Conservation (phyloP, 1,140 invertebrate species). For the Meteorus sp. region DNA sequence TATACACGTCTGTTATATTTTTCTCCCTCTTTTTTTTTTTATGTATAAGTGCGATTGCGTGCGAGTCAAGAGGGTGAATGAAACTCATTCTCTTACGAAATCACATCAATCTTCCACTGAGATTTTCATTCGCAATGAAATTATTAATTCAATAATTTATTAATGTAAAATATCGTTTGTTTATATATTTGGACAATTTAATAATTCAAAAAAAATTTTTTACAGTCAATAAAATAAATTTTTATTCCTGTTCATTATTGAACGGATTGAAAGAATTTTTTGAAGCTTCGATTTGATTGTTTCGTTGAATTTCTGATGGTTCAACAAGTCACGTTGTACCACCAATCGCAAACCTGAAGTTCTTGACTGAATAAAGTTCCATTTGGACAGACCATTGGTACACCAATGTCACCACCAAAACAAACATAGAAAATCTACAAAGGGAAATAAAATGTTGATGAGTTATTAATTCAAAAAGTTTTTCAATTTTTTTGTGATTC, state of each 20-base stretch:
- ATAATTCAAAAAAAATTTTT: too few relatives aligned
- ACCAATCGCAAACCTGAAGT: conserved; percentile 56
- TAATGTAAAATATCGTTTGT: too few relatives aligned
- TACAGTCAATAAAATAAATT: too few relatives aligned
- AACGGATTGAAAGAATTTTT: not conserved
- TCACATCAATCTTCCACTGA: too few relatives aligned
- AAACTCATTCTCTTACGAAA: too few relatives aligned
- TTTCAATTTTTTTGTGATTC: too few relatives aligned
- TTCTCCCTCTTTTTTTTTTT: too few relatives aligned
- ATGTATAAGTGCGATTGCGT: conserved; percentile 5
- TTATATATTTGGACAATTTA: too few relatives aligned
- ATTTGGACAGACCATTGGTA: conserved; percentile 61
- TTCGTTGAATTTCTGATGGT: not conserved
- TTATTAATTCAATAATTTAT: too few relatives aligned
- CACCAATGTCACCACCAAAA: conserved; percentile 50
- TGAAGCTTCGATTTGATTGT: not conserved
- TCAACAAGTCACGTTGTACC: conserved; percentile 56
- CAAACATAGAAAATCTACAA: conserved; percentile 55
- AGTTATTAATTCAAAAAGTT: too few relatives aligned
- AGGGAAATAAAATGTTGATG: too few relatives aligned
- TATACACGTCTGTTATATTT: conserved; percentile 5
- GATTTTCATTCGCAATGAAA: too few relatives aligned
- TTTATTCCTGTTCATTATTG: not conserved
- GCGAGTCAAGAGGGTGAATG: not conserved
- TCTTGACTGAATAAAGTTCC: conserved; percentile 59